Base-by-base conservation (phyloP, 2,888 invertebrate genomes). In the Caenorhabditis sp. region DNA sequence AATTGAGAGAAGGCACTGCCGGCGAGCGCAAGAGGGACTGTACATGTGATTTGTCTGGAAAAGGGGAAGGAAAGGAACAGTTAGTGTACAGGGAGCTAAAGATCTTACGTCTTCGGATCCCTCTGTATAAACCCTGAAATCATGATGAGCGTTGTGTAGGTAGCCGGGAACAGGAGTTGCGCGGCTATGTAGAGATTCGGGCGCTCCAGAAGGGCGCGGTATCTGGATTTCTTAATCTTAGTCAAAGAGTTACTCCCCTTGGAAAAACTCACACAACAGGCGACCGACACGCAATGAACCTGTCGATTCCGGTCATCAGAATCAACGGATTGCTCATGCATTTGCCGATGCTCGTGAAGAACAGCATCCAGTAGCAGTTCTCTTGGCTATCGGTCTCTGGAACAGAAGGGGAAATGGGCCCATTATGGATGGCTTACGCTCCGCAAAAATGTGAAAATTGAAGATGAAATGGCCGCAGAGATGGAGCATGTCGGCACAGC, bases 231-330 rank as follows among this genome's bases (percentile, higher is more conserved):
- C 20, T 50, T 20, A 4, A 35, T 6, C n/a, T n/a, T n/a, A n/a
- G n/a, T n/a, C n/a, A n/a, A n/a, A n/a, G n/a, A n/a, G n/a, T n/a
- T n/a, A n/a, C n/a, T n/a, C n/a, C n/a, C n/a, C n/a, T n/a, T n/a
- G n/a, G n/a, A n/a, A n/a, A n/a, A n/a, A 61, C 77, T 62, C 18
- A 78, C 78, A 78, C 2, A 51, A 78, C 71, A 18, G 79, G 79
- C 0, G 67, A 67, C 61, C 65, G 67, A 35, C 71, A 71, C 11
- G 79, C 79, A 67, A 79, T 79, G 26, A 79, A 44, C 40, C 79
- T 65, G 44, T 79, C 79, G 15, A 79, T 61, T 6, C 79, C 79
- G 28, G 68, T 79, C 58, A 67, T 67, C 44, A 79, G 22, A n/a
- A 60, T 79, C 61, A 79, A 35, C 37, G 79, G 79, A 50, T 67